Evolutionary conservation across 2,888 invertebrate species (phyloP).

Genomic region (Polymixis lichenea): DNA sequence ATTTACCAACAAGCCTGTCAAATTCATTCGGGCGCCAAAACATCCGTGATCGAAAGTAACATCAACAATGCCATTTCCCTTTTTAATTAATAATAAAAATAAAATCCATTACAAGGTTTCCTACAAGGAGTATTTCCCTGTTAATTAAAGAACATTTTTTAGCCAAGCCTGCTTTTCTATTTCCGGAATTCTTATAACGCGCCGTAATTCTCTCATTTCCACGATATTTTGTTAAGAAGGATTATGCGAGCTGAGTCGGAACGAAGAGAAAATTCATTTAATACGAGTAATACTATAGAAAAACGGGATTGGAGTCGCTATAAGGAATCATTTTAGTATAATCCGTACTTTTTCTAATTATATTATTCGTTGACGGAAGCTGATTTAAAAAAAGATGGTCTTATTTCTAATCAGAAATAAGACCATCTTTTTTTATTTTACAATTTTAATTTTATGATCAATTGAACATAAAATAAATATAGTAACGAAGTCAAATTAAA

Average conservation of each 20-base stretch:
- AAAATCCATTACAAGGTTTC: background rate
- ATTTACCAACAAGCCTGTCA: background rate
- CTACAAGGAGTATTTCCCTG: background rate
- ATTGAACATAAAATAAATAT: background rate
- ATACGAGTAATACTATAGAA: slow-evolving; percentile 31
- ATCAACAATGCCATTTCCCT: background rate
- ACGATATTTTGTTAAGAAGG: slow-evolving; percentile 59
- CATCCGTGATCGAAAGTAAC: too few relatives aligned
- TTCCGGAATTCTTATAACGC: slow-evolving; percentile 28
- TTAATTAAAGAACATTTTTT: slow-evolving; percentile 34
- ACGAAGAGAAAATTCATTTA: slow-evolving; percentile 51
- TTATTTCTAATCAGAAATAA: too few relatives aligned
- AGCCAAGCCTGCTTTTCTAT: slow-evolving; percentile 33
- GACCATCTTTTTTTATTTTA: too few relatives aligned
- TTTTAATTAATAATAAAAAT: background rate
- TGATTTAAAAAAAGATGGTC: background rate
- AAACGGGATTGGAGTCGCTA: slow-evolving; percentile 31
- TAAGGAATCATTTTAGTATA: slow-evolving; percentile 45
- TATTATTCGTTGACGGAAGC: slow-evolving; percentile 8
- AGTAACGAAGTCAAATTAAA: too few relatives aligned
- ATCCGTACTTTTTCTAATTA: slow-evolving; percentile 29
- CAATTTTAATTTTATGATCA: too few relatives aligned
- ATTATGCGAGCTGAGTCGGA: slow-evolving; percentile 36
- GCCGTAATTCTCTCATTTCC: slow-evolving; percentile 45
- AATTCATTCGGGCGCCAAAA: too few relatives aligned